A percentile compares a stretch with the other conserved stretches of the same genome.
Conservation (phyloP, 2,888 invertebrate species). For the Drosophila subsilvestris region DNA sequence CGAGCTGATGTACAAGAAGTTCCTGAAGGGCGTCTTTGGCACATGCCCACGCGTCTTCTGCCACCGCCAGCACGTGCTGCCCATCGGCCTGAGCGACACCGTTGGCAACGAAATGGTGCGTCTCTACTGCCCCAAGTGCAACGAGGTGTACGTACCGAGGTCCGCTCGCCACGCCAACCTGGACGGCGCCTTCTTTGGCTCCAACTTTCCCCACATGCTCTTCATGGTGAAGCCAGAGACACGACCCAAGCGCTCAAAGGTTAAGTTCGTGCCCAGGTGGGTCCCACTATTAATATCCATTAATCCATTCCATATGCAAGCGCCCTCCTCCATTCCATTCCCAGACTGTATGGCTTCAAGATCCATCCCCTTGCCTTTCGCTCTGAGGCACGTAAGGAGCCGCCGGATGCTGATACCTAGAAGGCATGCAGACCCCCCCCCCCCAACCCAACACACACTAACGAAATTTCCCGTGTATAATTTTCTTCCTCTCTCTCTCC, state of each 20-base stretch:
- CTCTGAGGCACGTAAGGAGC: background rate
- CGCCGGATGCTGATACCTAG: conserved; percentile 27
- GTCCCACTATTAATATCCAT: conserved; percentile 15
- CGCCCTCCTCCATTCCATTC: background rate
- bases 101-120: conserved; percentile 99
- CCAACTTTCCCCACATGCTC: conserved; percentile 99
- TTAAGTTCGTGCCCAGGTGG: conserved; percentile 98
- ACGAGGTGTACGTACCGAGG: conserved; percentile 99
- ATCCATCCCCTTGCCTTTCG: conserved; percentile 57
- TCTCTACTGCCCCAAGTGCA: conserved; percentile 99
- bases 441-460: background rate
- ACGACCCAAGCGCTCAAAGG: conserved; percentile 96
- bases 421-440: background rate
- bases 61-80: conserved; percentile 98
- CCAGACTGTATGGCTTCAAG: conserved; percentile 64
- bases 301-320: no score
- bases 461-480: conserved; percentile 28
- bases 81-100: conserved; percentile 99
- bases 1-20: conserved; percentile 99
- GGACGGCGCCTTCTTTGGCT: conserved; percentile 99
- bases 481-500: background rate
- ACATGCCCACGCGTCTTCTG: conserved; percentile 99
- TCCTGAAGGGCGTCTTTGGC: conserved; percentile 98
- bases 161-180: conserved; percentile 98
- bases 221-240: conserved; percentile 99